Evolutionary conservation across 37 sponge, comb jelly and placozoan genomes (phyloP).

Genomic region (Bolinopsis microptera): DNA sequence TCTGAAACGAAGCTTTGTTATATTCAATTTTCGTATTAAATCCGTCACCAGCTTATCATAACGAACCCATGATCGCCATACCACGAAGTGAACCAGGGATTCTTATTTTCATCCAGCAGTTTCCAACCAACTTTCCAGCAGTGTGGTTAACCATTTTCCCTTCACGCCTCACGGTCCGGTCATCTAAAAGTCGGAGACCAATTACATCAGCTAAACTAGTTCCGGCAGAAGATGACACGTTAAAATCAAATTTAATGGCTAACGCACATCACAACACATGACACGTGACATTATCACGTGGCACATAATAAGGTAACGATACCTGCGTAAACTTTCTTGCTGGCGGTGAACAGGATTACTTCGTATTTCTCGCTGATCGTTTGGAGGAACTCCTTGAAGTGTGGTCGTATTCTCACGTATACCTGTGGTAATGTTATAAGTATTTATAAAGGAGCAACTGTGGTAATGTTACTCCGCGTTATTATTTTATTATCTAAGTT

Average conservation of each 20-base stretch:
- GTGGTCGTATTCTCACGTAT: constrained; percentile 80
- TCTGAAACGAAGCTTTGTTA: constrained; percentile 67
- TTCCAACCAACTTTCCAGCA: no score
- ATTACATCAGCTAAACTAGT: background rate
- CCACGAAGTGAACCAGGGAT: no score
- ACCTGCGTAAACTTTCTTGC: constrained; percentile 84
- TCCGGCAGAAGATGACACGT: background rate
- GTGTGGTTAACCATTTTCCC: no score
- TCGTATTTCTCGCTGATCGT: constrained; percentile 81
- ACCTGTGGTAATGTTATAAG: no score
- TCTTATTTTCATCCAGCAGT: no score
- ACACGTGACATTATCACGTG: background rate
- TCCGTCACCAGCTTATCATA: background rate
- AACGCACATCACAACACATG: background rate
- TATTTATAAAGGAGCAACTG: no score
- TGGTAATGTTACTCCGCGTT: no score
- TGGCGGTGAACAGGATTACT: constrained; percentile 69
- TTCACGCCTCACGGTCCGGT: no score
- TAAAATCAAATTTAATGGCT: background rate
- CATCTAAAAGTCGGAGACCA: no score
- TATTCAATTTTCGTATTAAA: background rate
- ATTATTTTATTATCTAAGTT: no score
- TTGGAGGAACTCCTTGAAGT: constrained; percentile 84
- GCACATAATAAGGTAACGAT: background rate
- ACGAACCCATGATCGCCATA: no score